phyloP scores from a whole-genome alignment of 2,888 invertebrate species.

The Melieria picta region DNA sequence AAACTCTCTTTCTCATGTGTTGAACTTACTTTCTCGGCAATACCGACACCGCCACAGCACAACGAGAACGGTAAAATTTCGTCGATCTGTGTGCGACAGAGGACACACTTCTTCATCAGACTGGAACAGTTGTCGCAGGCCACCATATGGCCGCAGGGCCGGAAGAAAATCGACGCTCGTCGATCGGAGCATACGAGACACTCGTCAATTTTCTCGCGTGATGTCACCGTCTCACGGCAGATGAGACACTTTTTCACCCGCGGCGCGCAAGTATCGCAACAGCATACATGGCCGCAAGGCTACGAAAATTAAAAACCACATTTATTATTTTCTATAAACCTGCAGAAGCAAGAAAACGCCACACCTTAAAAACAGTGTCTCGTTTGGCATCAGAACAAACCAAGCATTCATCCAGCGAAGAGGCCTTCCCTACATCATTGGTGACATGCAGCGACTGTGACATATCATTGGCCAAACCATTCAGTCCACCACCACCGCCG shows the following conservation, averaged over 20 bases:
- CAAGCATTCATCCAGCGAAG: constrained; percentile 85
- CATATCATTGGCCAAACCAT: constrained; percentile 50
- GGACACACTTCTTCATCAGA: constrained; percentile 97
- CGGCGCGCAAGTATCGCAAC: constrained; percentile 89
- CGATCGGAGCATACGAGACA: constrained; percentile 96
- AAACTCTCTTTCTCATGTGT: background rate
- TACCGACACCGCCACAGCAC: constrained; percentile 70
- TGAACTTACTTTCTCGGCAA: constrained; percentile 57
- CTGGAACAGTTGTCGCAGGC: constrained; percentile 82
- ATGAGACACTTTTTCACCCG: constrained; percentile 94
- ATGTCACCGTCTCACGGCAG: constrained; percentile 85
- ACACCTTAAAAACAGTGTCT: constrained; percentile 80
- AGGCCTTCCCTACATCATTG: constrained; percentile 50
- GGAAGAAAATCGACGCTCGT: constrained; percentile 90
- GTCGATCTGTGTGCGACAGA: constrained; percentile 89
- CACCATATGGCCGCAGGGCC: constrained; percentile 92
- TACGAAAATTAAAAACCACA: constrained; percentile 51
- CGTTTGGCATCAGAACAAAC: constrained; percentile 94
- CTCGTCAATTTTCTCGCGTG: constrained; percentile 90
- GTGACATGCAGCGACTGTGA: constrained; percentile 50
- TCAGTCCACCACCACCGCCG: constrained; percentile 43
- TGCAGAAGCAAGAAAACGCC: background rate
- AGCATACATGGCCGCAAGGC: constrained; percentile 93
- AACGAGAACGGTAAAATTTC: constrained; percentile 70
- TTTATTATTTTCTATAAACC: background rate